These are phyloP conservation scores for Nyctibius grandis DNA, from an alignment of 2,797 vertebrate species.

Conservation along the genomic window DNA sequence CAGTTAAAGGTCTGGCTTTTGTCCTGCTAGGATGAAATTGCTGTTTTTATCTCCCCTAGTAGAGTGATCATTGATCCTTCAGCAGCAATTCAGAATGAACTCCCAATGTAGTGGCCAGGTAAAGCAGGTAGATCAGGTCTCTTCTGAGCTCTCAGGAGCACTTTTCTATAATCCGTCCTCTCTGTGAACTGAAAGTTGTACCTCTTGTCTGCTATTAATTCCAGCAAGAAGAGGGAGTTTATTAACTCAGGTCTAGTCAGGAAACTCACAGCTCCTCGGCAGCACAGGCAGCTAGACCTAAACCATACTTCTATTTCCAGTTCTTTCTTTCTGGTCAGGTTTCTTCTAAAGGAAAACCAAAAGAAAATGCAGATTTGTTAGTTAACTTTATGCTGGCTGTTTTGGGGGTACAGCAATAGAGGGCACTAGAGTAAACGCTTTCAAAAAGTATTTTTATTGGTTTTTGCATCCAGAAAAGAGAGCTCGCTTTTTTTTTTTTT, in stretches of 20 bases:
- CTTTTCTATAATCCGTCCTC: neutral
- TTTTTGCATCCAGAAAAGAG: neutral
- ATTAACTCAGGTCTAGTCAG: neutral
- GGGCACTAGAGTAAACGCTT: slow-evolving; percentile 29
- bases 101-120: neutral
- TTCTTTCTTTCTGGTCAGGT: neutral
- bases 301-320: neutral
- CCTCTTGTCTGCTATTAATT: neutral
- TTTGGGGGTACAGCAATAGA: slow-evolving; percentile 23
- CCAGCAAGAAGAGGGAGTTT: neutral
- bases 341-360: neutral
- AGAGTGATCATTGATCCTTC: neutral
- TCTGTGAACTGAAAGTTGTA: neutral
- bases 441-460: neutral
- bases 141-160: neutral
- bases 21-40: neutral
- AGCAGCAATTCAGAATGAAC: neutral
- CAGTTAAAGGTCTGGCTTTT: neutral
- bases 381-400: neutral
- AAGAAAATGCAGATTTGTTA: neutral
- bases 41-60: neutral
- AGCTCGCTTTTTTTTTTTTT: neutral
- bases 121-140: neutral
- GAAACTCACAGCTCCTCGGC: neutral
- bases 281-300: fast-evolving